Base-by-base conservation (phyloP, 2,113 vertebrate species). In the Chaetodon trifascialis region DNA sequence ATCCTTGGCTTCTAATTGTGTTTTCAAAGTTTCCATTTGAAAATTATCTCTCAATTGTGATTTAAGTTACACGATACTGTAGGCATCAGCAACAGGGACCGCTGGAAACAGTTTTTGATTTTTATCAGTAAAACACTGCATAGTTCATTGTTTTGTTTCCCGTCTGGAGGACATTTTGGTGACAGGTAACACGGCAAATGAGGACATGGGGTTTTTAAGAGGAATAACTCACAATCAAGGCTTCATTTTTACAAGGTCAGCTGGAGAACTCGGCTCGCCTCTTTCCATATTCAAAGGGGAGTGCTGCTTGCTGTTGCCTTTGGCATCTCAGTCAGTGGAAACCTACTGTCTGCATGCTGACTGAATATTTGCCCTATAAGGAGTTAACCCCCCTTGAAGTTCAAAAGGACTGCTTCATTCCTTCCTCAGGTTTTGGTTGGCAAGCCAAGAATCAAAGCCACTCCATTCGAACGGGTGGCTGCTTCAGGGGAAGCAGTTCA, bases 281-380 rank as follows among this genome's bases (percentile, higher is more conserved):
- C 56, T 46, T 83, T 47, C 25, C 8, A 54, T 44, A 86, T 79
- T 87, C 76, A 87, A 80, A 86, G 65, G 47, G 47, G 85, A 91
- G 76, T 40, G 21, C 51, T 86, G 77, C 84, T 84, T 3, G 4
- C 46, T 90, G 87, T 91, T 92, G 82, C 75, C 88, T 73, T 91
- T 94, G 94, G 93, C 88, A 17, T 79, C 58, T 55, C 16, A 2
- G 70, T 44, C 55, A 58, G 71, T 90, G 89, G 89, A 89, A 93
- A 92, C 87, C 86, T 85, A 62, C 70, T 76, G 88, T 90, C 92
- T 89, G 66, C 64, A 54, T 40, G 23, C 80, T 87, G 75, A 75
- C 79, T 82, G 90, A 93, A 92, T 85, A 84, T 85, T 84, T 91
- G 88, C 78, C 87, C 83, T 89, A 73, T 69, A 63, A 86, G 70